A percentile compares a stretch with the other conserved stretches of the same genome.
Evolutionary conservation across 2,113 vertebrate species (phyloP).

Genomic region (Natator depressus): DNA sequence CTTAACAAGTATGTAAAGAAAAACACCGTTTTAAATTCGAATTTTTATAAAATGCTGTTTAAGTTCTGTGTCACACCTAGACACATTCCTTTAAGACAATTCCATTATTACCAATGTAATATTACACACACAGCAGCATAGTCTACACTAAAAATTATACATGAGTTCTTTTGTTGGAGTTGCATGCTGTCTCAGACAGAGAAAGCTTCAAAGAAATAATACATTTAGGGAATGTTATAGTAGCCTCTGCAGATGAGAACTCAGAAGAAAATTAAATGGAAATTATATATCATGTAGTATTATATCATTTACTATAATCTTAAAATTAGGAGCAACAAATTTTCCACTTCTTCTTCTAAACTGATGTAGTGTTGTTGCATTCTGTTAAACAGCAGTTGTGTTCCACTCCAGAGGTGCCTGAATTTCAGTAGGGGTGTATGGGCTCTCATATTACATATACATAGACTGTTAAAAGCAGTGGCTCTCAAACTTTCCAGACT

Average conservation of each 20-base stretch:
- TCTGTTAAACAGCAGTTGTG: constrained; percentile 25
- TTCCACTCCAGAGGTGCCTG: constrained; percentile 32
- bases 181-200: constrained; percentile 56
- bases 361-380: background rate
- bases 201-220: constrained; percentile 48
- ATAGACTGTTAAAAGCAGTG: background rate
- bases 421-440: constrained; percentile 9
- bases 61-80: constrained; percentile 76
- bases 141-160: constrained; percentile 68
- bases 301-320: constrained; percentile 20
- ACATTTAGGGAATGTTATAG: constrained; percentile 47
- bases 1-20: constrained; percentile 71
- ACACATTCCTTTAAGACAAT: constrained; percentile 83
- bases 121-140: constrained; percentile 72
- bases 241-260: constrained; percentile 56
- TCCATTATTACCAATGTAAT: constrained; percentile 78
- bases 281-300: constrained; percentile 27
- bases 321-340: constrained; percentile 50
- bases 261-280: constrained; percentile 57
- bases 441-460: background rate
- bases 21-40: constrained; percentile 77
- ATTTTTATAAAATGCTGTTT: constrained; percentile 74
- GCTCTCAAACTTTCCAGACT: no score
- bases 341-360: constrained; percentile 41
- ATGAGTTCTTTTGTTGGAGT: constrained; percentile 63